phyloP scores from a whole-genome alignment of 1,140 invertebrate species.

The Saxidomus purpurata region DNA sequence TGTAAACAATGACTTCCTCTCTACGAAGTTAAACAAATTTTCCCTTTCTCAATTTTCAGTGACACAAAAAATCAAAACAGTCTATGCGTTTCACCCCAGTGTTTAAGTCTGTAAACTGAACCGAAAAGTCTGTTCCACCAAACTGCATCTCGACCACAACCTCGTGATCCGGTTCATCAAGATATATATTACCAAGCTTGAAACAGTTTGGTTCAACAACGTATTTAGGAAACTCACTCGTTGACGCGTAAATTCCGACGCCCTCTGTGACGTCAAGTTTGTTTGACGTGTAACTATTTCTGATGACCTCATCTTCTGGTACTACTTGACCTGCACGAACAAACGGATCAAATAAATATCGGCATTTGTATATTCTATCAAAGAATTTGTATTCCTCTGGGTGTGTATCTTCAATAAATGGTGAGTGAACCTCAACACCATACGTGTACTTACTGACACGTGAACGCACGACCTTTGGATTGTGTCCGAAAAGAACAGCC shows the following conservation, averaged over 20 bases:
- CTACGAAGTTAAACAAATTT: no score
- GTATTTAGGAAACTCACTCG: background rate
- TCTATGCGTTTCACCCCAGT: background rate
- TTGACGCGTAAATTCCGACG: conserved; percentile 27
- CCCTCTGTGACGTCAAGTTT: conserved; percentile 23
- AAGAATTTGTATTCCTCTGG: conserved; percentile 35
- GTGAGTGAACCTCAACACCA: background rate
- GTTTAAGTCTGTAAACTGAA: conserved; percentile 28
- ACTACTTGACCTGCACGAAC: conserved; percentile 21
- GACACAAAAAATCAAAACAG: conserved; percentile 35
- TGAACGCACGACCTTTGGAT: background rate
- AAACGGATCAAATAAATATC: conserved; percentile 33
- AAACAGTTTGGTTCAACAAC: conserved; percentile 18
- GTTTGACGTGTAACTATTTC: conserved; percentile 3
- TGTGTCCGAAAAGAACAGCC: conserved; percentile 43
- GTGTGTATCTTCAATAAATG: conserved; percentile 21
- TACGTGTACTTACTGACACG: conserved; percentile 45
- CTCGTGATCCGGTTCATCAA: background rate
- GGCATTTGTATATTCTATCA: conserved; percentile 26
- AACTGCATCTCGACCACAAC: conserved; percentile 34
- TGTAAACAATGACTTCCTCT: no score
- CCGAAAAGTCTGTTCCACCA: conserved; percentile 28
- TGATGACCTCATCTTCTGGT: background rate
- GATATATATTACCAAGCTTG: conserved; percentile 20
- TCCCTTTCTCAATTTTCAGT: no score